These are phyloP conservation scores for Sminthopsis crassicaudata DNA, from an alignment of 2,113 vertebrate species.

Conservation along the genomic window DNA sequence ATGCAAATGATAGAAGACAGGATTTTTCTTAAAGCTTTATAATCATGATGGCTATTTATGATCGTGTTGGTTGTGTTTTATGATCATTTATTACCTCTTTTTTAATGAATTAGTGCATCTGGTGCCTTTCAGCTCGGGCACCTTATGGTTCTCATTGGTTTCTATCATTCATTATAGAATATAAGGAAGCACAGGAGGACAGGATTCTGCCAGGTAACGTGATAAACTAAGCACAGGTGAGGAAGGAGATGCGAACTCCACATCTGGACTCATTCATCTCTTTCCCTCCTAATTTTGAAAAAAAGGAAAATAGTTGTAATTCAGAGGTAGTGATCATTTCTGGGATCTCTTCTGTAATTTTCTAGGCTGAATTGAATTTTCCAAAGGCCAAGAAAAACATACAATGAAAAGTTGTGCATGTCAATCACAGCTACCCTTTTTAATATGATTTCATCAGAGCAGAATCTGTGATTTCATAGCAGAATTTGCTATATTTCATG, in stretches of 20 bases:
- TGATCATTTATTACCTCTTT: neutral
- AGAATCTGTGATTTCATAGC: neutral
- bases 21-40: neutral
- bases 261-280: slow-evolving; percentile 5
- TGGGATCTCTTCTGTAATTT: neutral
- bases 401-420: neutral
- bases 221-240: neutral
- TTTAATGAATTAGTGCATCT: neutral
- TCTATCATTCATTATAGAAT: neutral
- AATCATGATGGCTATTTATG: neutral
- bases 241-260: neutral
- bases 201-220: neutral
- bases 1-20: neutral
- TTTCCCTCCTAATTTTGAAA: neutral
- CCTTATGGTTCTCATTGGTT: neutral
- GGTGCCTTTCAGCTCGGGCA: neutral
- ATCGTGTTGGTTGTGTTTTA: neutral
- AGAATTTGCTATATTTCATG: neutral
- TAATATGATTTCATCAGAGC: neutral
- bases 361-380: neutral
- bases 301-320: neutral
- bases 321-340: neutral
- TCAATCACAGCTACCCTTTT: neutral
- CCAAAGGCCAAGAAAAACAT: neutral
- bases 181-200: neutral